Conservation (phyloP, 2,797 vertebrate genomes). For the Propithecus perrieri region DNA sequence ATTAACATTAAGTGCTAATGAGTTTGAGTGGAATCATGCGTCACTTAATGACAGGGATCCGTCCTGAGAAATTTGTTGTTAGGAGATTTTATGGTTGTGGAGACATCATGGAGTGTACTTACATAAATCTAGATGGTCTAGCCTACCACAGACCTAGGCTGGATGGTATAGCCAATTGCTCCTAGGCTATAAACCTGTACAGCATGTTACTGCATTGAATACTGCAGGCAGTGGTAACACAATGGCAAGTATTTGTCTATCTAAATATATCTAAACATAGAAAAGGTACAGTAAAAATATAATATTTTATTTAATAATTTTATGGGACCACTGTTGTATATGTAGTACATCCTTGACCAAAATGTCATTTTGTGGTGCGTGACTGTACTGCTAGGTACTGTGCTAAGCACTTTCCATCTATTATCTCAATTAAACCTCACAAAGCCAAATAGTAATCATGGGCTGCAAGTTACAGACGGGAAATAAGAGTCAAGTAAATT, state of each 20-base stretch:
- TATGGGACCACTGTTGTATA: not conserved
- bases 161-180: too few species aligned
- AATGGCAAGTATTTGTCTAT: not conserved
- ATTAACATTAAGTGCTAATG: not conserved
- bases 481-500: not conserved
- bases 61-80: not conserved
- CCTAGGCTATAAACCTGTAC: not conserved
- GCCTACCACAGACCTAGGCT: not conserved
- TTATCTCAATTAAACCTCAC: not conserved
- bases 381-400: not conserved
- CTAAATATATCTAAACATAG: not conserved
- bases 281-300: not conserved
- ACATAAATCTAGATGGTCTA: not conserved
- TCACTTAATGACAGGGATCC: not conserved
- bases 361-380: not conserved
- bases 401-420: not conserved
- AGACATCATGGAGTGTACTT: not conserved
- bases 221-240: not conserved
- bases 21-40: not conserved
- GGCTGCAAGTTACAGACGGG: not conserved
- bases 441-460: not conserved
- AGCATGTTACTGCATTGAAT: not conserved
- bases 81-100: not conserved
- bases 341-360: not conserved
- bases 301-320: not conserved